phyloP scores from a whole-genome alignment of 2,797 vertebrate genomes.

The Aeoliscus strigatus region DNA sequence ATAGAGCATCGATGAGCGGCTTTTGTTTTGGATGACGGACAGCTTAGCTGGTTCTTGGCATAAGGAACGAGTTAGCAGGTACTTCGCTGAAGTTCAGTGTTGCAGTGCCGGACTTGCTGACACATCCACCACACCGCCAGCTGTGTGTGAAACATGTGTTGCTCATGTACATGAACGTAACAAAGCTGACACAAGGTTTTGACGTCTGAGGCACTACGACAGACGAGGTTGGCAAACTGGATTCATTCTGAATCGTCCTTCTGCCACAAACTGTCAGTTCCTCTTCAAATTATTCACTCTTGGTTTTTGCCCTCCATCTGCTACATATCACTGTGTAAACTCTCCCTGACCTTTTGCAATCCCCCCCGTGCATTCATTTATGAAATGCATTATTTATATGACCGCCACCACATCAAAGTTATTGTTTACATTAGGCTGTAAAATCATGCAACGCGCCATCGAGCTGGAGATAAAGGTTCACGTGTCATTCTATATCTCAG shows the following conservation, averaged over 20 bases:
- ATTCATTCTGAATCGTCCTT: slow-evolving; percentile 57
- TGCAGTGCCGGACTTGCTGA: too few relatives aligned
- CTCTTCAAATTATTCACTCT: slow-evolving; percentile 61
- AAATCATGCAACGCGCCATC: slow-evolving; percentile 35
- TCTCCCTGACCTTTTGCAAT: slow-evolving; percentile 61
- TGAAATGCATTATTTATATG: slow-evolving; percentile 69
- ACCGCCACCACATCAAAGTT: slow-evolving; percentile 47
- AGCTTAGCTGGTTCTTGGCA: too few relatives aligned
- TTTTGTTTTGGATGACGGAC: too few relatives aligned
- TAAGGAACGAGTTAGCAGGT: too few relatives aligned
- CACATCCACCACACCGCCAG: slow-evolving; percentile 23
- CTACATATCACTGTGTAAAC: slow-evolving; percentile 65
- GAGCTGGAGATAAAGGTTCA: slow-evolving; percentile 32
- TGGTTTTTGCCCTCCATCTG: slow-evolving; percentile 59
- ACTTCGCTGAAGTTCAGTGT: too few relatives aligned
- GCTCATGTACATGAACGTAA: slow-evolving; percentile 14
- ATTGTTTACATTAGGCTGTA: slow-evolving; percentile 60
- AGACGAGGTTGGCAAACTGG: slow-evolving; percentile 41
- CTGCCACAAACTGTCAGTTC: slow-evolving; percentile 48
- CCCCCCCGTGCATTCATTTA: slow-evolving; percentile 50
- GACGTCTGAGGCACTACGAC: slow-evolving; percentile 25
- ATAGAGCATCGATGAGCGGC: too few relatives aligned
- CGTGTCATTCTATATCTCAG: slow-evolving; percentile 15
- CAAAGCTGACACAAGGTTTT: slow-evolving; percentile 44
- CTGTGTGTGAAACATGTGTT: slow-evolving; percentile 16